Percentiles rank a stretch among this genome's conserved stretches.
These are phyloP conservation scores for Tholera decimalis DNA, from an alignment of 2,888 invertebrate genomes.

Conservation along the genomic window DNA sequence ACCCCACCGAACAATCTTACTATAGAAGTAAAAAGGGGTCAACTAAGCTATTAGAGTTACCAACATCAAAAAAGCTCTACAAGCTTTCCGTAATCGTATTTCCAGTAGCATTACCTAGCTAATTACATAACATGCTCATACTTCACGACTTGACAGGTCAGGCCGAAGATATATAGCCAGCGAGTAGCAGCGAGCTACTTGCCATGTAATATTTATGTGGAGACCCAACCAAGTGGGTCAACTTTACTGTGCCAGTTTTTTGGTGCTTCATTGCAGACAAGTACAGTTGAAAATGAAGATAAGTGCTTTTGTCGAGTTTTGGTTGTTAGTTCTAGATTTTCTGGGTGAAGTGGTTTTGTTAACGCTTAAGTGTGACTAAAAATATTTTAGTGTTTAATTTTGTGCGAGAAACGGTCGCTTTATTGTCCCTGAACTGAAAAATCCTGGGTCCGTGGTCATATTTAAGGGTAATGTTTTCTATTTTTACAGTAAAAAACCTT, in stretches of 20 bases:
- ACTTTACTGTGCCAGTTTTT: conserved; percentile 21
- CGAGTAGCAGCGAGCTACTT: not conserved
- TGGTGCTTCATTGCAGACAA: conserved; percentile 27
- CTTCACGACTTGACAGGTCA: conserved; percentile 25
- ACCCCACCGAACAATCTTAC: too few relatives aligned
- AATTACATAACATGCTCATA: conserved; percentile 26
- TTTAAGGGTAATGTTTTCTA: too few relatives aligned
- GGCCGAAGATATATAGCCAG: conserved; percentile 32
- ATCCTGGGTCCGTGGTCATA: too few relatives aligned
- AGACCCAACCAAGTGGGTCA: conserved; percentile 38
- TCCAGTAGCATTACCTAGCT: conserved; percentile 11
- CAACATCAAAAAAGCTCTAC: not conserved
- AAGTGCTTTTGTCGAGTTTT: conserved; percentile 38
- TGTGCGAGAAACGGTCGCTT: not conserved
- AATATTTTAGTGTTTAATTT: not conserved
- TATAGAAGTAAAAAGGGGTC: too few relatives aligned
- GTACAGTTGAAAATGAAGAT: conserved; percentile 35
- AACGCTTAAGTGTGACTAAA: not conserved
- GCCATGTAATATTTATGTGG: conserved; percentile 45
- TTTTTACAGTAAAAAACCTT: too few relatives aligned
- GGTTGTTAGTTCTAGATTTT: conserved; percentile 3
- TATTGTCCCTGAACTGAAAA: not conserved
- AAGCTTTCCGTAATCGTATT: conserved; percentile 24
- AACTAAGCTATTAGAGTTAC: conserved; percentile 2
- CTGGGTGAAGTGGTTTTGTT: not conserved